A percentile compares a stretch with the other conserved stretches of the same genome.
Evolutionary conservation across 2,797 vertebrate genomes (phyloP).

Genomic region (Clarias pachynema): DNA sequence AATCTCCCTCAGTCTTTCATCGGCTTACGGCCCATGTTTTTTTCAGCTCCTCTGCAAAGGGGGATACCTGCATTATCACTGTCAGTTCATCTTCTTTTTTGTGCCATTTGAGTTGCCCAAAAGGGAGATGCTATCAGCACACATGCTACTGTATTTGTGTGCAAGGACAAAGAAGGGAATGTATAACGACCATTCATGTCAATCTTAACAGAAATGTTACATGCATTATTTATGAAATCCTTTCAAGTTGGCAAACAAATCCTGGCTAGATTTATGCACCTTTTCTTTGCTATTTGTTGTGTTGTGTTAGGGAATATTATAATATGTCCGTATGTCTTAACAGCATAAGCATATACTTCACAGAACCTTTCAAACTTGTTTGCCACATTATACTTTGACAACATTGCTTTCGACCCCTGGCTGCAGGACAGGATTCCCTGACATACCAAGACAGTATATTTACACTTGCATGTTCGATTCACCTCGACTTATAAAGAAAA

Average conservation of each 20-base stretch:
- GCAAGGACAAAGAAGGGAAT: slow-evolving; percentile 5
- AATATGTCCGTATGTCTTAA: not conserved
- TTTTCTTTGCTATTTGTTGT: not conserved
- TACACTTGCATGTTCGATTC: not conserved
- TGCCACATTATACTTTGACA: not conserved
- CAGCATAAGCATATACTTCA: not conserved
- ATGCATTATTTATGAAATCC: slow-evolving; percentile 30
- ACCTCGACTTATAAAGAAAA: not conserved
- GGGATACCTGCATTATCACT: slow-evolving; percentile 33
- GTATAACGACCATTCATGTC: slow-evolving; percentile 3
- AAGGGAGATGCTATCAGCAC: slow-evolving; percentile 36
- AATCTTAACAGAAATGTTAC: slow-evolving; percentile 34
- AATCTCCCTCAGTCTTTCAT: slow-evolving; percentile 38
- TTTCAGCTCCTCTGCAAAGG: slow-evolving; percentile 10
- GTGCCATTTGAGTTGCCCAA: slow-evolving; percentile 42
- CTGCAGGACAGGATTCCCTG: not conserved
- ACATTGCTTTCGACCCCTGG: no score
- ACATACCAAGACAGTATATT: not conserved
- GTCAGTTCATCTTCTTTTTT: slow-evolving; percentile 8
- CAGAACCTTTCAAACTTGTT: not conserved
- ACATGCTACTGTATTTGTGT: slow-evolving; percentile 1
- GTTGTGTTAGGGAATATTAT: not conserved
- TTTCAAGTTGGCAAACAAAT: not conserved
- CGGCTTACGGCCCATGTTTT: not conserved
- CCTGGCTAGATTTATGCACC: not conserved